phyloP scores from a whole-genome alignment of 2,888 invertebrate genomes.

The Tenthredo mesomela region DNA sequence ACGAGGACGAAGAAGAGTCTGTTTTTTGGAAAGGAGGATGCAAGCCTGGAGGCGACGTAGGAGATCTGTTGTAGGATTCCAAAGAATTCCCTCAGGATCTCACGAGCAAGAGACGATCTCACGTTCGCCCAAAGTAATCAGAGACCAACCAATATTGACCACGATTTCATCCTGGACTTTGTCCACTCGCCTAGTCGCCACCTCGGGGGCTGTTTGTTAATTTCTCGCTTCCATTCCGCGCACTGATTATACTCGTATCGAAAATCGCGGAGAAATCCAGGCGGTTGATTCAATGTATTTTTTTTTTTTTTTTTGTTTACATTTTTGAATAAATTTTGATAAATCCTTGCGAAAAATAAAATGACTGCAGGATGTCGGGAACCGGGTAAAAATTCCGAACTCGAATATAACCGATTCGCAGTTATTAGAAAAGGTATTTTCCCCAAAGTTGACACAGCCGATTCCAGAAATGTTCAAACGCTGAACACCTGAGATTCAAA shows the following conservation, averaged over 20 bases:
- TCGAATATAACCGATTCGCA: too few relatives aligned
- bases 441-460: too few relatives aligned
- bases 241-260: neutral
- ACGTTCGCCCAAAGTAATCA: constrained; percentile 47
- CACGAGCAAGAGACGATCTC: constrained; percentile 14
- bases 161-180: constrained; percentile 48
- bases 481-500: too few relatives aligned
- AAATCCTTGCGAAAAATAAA: too few relatives aligned
- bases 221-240: constrained; percentile 4
- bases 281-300: too few relatives aligned
- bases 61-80: neutral
- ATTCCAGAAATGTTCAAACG: too few relatives aligned
- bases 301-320: too few relatives aligned
- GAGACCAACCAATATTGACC: constrained; percentile 50
- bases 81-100: constrained; percentile 30
- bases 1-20: neutral
- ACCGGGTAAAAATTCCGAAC: too few relatives aligned
- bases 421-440: too few relatives aligned
- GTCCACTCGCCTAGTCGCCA: constrained; percentile 31
- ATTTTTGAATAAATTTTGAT: too few relatives aligned
- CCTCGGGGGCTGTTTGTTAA: constrained; percentile 52
- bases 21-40: neutral
- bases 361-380: too few relatives aligned
- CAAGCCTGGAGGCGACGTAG: neutral
- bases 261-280: neutral